Base-by-base conservation (phyloP, 2,888 invertebrate genomes). In the Aricia artaxerxes region DNA sequence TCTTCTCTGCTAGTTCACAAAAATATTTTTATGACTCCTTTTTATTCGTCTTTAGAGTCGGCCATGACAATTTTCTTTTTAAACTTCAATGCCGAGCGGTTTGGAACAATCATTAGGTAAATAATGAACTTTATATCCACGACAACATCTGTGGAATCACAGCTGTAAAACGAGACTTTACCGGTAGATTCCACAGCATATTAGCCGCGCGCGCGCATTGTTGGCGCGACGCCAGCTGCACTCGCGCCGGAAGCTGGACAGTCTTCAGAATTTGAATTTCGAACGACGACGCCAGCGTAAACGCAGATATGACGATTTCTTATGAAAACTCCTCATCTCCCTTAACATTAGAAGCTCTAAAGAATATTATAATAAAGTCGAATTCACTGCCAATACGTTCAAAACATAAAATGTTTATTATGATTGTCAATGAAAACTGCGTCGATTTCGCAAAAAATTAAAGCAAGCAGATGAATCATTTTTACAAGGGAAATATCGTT, bases 201-300 rank as follows among this genome's bases (percentile, higher is more conserved):
- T 87, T 88, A 88, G 89, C 89, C 83, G 86, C 84, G 88, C 84
- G 85, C 83, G 88, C 88, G 88, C 84, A 86, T 86, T 83, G 31
- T 85, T 87, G 87, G 87, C 85, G 9, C 13, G 4, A 24, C n/a
- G 89, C 93, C 93, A 92, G 84, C 80, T 92, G 92, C 92, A 92
- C 86, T 88, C 83, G 81, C 86, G 85, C 87, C 90, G 90, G 90
- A 91, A 90, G 86, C 89, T 87, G 83, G 83, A 84, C 86, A 86
- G 85, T 82, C 83, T 82, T 81, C 83, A 84, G 83, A 85, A 85
- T 85, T 84, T 79, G 81, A 82, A 82, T 80, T 79, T 81, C 81
- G 44, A 57, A 78, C 80, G 77, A 61, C 35, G 38, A 78, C 77
- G 80, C 73, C 35, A 38, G 13, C 35, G 69, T 53, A 16, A 31